Percentiles rank a stretch among this genome's conserved stretches.
These are phyloP conservation scores for Scolopax mira DNA, from an alignment of 2,113 vertebrate species.

Conservation along the genomic window DNA sequence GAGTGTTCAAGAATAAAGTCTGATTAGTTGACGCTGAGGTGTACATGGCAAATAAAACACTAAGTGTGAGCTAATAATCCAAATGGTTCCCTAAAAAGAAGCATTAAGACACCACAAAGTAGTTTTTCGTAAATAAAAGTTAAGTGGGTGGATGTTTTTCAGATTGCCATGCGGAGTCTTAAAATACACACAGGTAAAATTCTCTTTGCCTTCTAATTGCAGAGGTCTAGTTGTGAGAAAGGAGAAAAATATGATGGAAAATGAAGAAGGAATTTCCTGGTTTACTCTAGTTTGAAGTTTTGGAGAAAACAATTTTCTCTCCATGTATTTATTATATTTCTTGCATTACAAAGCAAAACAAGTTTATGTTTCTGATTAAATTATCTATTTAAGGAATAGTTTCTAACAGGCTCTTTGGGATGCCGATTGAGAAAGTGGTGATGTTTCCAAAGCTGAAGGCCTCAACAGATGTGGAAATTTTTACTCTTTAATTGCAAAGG, in stretches of 20 bases:
- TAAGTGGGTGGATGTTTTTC: constrained; percentile 7
- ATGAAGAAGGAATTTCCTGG: neutral
- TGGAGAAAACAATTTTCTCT: neutral
- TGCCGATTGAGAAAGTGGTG: neutral
- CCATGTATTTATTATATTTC: neutral
- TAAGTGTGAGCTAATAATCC: constrained; percentile 37
- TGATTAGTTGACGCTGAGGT: constrained; percentile 40
- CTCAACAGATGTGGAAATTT: neutral
- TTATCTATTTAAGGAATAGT: neutral
- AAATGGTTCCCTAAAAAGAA: constrained; percentile 40
- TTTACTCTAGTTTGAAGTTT: neutral
- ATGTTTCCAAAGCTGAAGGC: neutral
- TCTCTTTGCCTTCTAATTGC: neutral
- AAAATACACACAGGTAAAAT: neutral
- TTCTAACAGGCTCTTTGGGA: neutral
- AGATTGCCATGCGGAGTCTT: neutral
- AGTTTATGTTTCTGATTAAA: neutral
- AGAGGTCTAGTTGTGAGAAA: neutral
- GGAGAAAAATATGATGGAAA: neutral
- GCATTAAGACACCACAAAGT: constrained; percentile 2
- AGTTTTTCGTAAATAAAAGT: constrained; percentile 32
- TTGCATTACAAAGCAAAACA: neutral
- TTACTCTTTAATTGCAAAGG: neutral
- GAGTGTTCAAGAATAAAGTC: constrained; percentile 43
- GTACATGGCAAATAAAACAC: constrained; percentile 39